Conservation (phyloP, 2,113 vertebrate genomes). For the Argyrosomus japonicus region DNA sequence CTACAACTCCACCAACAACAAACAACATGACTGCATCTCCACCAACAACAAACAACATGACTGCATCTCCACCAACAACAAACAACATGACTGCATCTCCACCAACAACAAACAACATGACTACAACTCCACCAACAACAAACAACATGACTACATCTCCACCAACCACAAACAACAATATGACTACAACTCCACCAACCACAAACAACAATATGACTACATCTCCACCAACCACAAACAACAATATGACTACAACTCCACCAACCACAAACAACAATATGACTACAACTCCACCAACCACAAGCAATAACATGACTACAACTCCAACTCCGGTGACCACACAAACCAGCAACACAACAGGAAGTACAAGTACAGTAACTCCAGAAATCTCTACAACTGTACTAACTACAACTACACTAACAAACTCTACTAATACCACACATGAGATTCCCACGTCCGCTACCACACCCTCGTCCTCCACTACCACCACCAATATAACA, state of each 20-base stretch:
- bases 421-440: constrained; percentile 39
- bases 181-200: neutral
- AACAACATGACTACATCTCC: neutral
- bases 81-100: neutral
- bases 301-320: neutral
- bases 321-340: neutral
- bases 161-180: neutral
- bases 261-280: neutral
- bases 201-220: neutral
- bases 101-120: neutral
- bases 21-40: too few relatives aligned
- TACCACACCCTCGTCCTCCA: constrained; percentile 1
- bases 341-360: constrained; percentile 12
- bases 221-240: neutral
- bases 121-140: neutral
- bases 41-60: accelerated
- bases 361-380: constrained; percentile 3
- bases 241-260: neutral
- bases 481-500: constrained; percentile 21
- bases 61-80: neutral
- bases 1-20: too few relatives aligned
- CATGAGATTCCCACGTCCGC: constrained; percentile 28
- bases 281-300: neutral
- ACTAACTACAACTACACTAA: constrained; percentile 23
- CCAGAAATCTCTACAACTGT: constrained; percentile 7